phyloP scores from a whole-genome alignment of 2,113 vertebrate genomes.

The Phyllostomus hastatus region DNA sequence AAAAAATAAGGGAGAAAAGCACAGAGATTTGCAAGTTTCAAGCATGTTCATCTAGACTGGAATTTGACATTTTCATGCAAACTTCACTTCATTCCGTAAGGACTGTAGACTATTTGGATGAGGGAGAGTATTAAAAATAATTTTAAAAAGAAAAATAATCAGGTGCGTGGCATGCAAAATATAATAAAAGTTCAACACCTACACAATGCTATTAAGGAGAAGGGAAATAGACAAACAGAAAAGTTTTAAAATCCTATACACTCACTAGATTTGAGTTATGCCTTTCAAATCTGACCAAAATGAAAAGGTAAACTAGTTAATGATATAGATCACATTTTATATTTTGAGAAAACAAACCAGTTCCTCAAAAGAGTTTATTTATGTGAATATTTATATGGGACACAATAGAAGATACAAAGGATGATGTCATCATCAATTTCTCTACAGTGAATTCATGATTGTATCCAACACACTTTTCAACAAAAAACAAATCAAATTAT shows the following conservation, averaged over 20 bases:
- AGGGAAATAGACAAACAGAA: neutral
- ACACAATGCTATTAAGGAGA: neutral
- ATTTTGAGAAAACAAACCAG: neutral
- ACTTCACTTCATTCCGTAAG: neutral
- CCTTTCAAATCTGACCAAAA: conserved; percentile 9
- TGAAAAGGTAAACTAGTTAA: neutral
- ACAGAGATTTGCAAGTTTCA: neutral
- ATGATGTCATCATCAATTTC: neutral
- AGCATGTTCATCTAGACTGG: neutral
- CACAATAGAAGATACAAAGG: neutral
- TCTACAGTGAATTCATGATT: neutral
- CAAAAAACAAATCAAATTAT: neutral
- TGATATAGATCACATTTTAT: neutral
- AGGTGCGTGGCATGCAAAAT: neutral
- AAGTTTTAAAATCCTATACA: neutral
- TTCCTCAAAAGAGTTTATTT: neutral
- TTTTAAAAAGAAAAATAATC: neutral
- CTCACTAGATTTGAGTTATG: neutral
- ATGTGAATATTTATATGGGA: neutral
- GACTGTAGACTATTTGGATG: neutral
- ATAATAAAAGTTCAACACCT: neutral
- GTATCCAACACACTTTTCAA: neutral
- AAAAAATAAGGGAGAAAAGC: neutral
- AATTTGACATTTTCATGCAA: neutral
- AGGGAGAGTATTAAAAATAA: neutral